Percentiles rank a stretch among this genome's conserved stretches.
These are phyloP conservation scores for Lamprotornis superbus DNA, from an alignment of 2,113 vertebrate genomes.

Conservation along the genomic window DNA sequence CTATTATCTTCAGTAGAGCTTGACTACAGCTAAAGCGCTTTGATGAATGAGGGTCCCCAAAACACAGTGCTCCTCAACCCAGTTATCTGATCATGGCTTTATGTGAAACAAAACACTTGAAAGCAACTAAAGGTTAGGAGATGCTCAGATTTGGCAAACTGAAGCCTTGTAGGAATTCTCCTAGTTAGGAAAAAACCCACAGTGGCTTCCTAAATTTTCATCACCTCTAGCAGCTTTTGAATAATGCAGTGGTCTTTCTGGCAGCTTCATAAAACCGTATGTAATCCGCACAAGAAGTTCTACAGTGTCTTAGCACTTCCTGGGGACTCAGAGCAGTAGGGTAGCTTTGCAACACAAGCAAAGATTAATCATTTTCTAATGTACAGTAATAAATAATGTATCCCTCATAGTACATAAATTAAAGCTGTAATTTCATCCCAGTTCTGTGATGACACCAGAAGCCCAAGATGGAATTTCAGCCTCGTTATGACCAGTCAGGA, in stretches of 20 bases:
- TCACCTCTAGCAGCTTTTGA: conserved; percentile 22
- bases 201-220: conserved; percentile 27
- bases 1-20: background rate
- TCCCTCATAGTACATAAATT: conserved; percentile 64
- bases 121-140: background rate
- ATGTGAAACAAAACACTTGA: background rate
- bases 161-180: background rate
- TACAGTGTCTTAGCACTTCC: conserved; percentile 52
- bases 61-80: background rate
- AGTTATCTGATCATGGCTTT: background rate
- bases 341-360: conserved; percentile 43
- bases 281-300: conserved; percentile 1
- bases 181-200: background rate
- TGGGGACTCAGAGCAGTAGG: conserved; percentile 8
- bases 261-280: background rate
- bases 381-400: conserved; percentile 69
- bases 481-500: conserved; percentile 53
- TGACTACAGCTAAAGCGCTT: background rate
- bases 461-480: conserved; percentile 72
- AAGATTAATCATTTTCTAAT: conserved; percentile 69
- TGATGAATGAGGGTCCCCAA: background rate
- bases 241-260: conserved; percentile 6
- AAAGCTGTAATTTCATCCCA: conserved; percentile 71
- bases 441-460: conserved; percentile 66
- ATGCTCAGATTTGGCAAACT: background rate